A percentile compares a stretch with the other conserved stretches of the same genome.
Evolutionary conservation across 2,888 invertebrate genomes (phyloP).

Genomic region (Athetis lepigone): DNA sequence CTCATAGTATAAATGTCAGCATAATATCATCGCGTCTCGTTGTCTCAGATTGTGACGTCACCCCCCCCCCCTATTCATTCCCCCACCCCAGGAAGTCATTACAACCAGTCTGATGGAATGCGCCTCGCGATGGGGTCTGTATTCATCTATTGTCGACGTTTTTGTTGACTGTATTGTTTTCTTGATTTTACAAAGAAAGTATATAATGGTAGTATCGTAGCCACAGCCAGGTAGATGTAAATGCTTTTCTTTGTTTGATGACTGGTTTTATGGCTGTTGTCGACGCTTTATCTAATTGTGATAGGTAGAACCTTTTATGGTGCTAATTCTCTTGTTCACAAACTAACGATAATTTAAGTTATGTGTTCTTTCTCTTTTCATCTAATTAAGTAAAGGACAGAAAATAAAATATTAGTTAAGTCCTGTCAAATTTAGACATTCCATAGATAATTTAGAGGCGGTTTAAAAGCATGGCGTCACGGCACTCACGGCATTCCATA

Average conservation of each 20-base stretch:
- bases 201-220: background rate
- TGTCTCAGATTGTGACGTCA: slow-evolving; percentile 47
- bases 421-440: too few species aligned
- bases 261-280: background rate
- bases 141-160: slow-evolving; percentile 49
- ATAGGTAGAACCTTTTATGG: background rate
- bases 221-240: background rate
- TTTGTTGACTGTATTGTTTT: slow-evolving; percentile 56
- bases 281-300: slow-evolving; percentile 8
- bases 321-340: too few species aligned
- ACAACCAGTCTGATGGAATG: slow-evolving; percentile 65
- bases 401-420: too few species aligned
- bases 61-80: slow-evolving; percentile 14
- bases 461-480: too few species aligned
- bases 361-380: background rate
- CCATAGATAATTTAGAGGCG: too few species aligned
- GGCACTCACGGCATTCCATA: too few species aligned
- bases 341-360: too few species aligned
- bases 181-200: slow-evolving; percentile 40
- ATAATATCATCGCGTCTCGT: slow-evolving; percentile 29
- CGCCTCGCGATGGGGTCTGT: slow-evolving; percentile 39
- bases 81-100: slow-evolving; percentile 63
- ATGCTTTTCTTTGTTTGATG: slow-evolving; percentile 6
- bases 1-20: slow-evolving; percentile 50
- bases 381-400: too few species aligned